Evolutionary conservation across 1,140 invertebrate species (phyloP), one percentile per base, ranked within the genome.

Genomic region (Halotydeus destructor): DNA sequence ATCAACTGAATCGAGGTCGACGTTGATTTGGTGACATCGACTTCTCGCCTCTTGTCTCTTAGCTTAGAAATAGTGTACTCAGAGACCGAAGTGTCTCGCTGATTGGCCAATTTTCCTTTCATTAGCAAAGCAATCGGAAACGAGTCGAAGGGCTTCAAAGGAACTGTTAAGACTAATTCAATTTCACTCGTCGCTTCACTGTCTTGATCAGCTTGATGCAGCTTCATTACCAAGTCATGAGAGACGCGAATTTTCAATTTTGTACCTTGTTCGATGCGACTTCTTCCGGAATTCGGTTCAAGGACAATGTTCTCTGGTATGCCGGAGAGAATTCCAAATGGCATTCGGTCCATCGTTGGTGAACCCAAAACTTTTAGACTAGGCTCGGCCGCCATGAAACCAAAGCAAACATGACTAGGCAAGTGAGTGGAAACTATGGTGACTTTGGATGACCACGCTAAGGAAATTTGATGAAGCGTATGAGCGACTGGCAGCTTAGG

Each of bases 81-180:
- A 55, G 76, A 67, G 27, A 64, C 67, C 50, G 67, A 66, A 30
- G 67, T 55, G 55, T 70, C 69, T 50, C 66, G 71, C 49, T 72
- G 73, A 2, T 74, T 69, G 16, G 74, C 72, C 31, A 83, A 56
- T 45, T 74, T 71, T 3, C 78, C 75, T 26, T 78, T 66, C 14
- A 83, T 63, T 41, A 66, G 64, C 1, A 85, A 55, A 0, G 69
- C 63, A 26, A 78, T 58, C 26, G 58, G 62, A 0, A 67, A 63
- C 1, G 66, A 72, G 43, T 70, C 62, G 52, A 83, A 83, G 1
- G 78, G 76, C 45, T 71, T 67, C 40, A 72, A 62, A 55, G 19
- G 80, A 60, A 5, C n/a, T n/a, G 16, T n/a, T 12, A 27, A 40
- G n/a, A 12, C 12, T n/a, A 19, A 42, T 9, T 32, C 16, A 9